These are phyloP conservation scores for Drosophila ambigua DNA, from an alignment of 1,140 invertebrate genomes.

Conservation along the genomic window DNA sequence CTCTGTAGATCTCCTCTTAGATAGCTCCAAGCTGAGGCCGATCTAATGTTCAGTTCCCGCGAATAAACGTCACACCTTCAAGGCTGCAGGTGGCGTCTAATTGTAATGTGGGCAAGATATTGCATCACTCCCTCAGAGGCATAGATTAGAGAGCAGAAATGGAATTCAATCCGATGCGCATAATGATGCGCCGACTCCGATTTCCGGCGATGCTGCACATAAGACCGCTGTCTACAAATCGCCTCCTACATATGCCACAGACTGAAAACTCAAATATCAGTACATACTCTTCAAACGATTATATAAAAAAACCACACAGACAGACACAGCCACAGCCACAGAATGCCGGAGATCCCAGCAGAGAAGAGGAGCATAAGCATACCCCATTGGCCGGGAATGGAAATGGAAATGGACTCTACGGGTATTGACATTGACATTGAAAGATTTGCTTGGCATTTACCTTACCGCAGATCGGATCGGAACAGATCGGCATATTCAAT, in stretches of 20 bases:
- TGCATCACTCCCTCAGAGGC: constrained; percentile 52
- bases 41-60: neutral
- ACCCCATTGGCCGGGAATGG: constrained; percentile 14
- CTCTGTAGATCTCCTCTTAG: neutral
- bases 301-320: constrained; percentile 32
- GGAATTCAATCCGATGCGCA: constrained; percentile 48
- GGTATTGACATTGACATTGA: constrained; percentile 79
- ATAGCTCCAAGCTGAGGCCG: no score
- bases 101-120: constrained; percentile 43
- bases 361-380: constrained; percentile 1
- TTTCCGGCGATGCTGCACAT: constrained; percentile 63
- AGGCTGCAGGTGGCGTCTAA: constrained; percentile 11
- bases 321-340: constrained; percentile 1
- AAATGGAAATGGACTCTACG: constrained; percentile 24
- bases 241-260: constrained; percentile 55
- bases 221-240: constrained; percentile 28
- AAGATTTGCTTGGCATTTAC: constrained; percentile 55
- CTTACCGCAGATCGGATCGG: constrained; percentile 1
- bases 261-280: constrained; percentile 49
- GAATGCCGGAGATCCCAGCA: neutral
- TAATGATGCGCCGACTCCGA: constrained; percentile 45
- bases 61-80: constrained; percentile 1
- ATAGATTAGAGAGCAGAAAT: constrained; percentile 23
- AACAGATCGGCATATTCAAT: constrained; percentile 51
- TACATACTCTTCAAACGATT: neutral